These are phyloP conservation scores for Trichechus manatus DNA, from an alignment of 2,113 vertebrate genomes.

Conservation along the genomic window DNA sequence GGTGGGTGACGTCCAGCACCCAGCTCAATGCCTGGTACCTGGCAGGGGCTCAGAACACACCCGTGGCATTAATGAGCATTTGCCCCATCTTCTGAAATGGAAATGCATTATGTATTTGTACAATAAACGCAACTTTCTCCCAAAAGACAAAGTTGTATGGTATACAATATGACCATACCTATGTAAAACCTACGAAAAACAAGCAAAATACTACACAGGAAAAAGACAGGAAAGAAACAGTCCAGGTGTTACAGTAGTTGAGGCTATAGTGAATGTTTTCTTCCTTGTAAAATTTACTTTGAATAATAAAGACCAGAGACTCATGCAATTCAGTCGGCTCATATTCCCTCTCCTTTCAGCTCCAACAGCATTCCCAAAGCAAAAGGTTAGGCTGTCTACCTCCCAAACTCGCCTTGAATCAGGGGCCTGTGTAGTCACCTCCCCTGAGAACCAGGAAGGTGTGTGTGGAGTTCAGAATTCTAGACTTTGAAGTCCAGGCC, in stretches of 20 bases:
- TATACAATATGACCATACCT: background rate
- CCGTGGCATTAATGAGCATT: background rate
- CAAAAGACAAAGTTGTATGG: background rate
- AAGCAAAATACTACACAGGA: background rate
- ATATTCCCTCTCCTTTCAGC: background rate
- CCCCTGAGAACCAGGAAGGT: background rate
- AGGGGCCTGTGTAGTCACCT: background rate
- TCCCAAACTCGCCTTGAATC: slow-evolving; percentile 2
- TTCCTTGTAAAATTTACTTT: slow-evolving; percentile 1
- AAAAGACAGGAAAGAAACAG: slow-evolving; percentile 33
- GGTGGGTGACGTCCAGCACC: slow-evolving; percentile 4
- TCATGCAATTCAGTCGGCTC: background rate
- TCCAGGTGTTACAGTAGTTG: slow-evolving; percentile 6
- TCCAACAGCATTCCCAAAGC: background rate
- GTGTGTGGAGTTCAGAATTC: background rate
- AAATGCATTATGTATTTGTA: slow-evolving; percentile 8
- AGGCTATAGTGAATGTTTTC: background rate
- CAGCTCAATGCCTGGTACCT: background rate
- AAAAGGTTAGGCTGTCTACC: background rate
- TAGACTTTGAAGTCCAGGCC: background rate
- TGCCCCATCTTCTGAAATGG: slow-evolving; percentile 28
- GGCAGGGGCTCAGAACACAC: background rate
- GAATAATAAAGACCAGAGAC: background rate
- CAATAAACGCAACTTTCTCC: background rate
- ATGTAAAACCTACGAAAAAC: slow-evolving; percentile 9